Evolutionary conservation across 2,113 vertebrate genomes (phyloP).

Genomic region (Apteryx mantelli): DNA sequence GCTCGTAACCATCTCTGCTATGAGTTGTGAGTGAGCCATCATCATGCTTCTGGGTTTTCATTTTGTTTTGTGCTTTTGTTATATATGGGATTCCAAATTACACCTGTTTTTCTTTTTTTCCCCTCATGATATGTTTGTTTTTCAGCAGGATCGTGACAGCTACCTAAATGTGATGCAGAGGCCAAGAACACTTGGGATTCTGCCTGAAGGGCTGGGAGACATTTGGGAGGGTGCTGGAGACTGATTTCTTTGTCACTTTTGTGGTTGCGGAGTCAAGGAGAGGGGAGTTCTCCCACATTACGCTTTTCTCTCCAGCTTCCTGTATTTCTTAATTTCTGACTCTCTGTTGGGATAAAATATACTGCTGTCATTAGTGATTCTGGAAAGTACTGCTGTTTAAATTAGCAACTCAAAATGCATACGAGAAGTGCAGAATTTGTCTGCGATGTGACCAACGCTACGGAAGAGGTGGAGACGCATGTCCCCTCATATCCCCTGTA

Average conservation of each 20-base stretch:
- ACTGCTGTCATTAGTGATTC: neutral
- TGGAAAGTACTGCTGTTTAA: neutral
- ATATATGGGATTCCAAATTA: slow-evolving; percentile 43
- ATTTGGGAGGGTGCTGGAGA: neutral
- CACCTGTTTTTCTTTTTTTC: slow-evolving; percentile 39
- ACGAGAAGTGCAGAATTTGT: neutral
- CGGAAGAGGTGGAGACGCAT: neutral
- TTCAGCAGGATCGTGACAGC: slow-evolving; percentile 41
- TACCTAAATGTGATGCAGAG: slow-evolving; percentile 11
- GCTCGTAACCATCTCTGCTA: slow-evolving; percentile 81
- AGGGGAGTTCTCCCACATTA: neutral
- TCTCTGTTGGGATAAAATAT: neutral
- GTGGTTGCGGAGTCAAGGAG: neutral
- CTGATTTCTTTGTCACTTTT: neutral
- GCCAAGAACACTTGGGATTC: slow-evolving; percentile 1
- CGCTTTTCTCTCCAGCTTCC: neutral
- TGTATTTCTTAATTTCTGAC: neutral
- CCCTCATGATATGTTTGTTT: slow-evolving; percentile 52
- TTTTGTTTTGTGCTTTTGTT: slow-evolving; percentile 72
- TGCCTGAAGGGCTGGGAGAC: neutral
- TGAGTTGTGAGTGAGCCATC: slow-evolving; percentile 86
- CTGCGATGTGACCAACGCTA: neutral
- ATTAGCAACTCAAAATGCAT: neutral
- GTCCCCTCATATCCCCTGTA: neutral
- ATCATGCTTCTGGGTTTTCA: slow-evolving; percentile 72